Evolutionary conservation across 2,888 invertebrate species (phyloP), one percentile per base, ranked within the genome.

Genomic region (Drosophila niveifrons): DNA sequence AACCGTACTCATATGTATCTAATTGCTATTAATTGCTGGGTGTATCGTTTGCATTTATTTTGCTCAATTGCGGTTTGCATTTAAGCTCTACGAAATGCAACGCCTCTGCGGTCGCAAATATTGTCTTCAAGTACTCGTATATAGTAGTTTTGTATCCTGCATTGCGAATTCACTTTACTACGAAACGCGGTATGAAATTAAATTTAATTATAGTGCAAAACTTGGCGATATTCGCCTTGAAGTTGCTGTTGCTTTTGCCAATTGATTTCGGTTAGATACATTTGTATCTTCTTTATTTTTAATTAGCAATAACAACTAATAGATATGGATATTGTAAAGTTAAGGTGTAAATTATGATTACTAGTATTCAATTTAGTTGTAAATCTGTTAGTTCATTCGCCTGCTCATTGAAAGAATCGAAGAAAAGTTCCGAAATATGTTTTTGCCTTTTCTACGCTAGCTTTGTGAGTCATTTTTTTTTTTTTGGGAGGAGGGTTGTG

Each of bases 21-120:
- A 88, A 82, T 88, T 82, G 80, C 41, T 47, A 68, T 62, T 82
- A 82, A 82, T 82, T 82, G 81, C 62, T 47, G 66, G 66, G 50
- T 62, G 59, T 67, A 68, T 72, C 56, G 65, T 9, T 72, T 63
- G 69, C 79, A 65, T 55, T 74, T 61, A 43, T 48, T 62, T 46
- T 69, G 50, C 69, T 65, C 65, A 69, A 56, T 69, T 74, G 75
- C 75, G 75, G 78, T 78, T 77, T 50, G 28, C 13, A 48, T 65
- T 46, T 44, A 2, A 55, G 11, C 43, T 28, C 56, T 44, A 23
- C 28, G 34, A 67, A 59, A 53, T 50, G 52, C 18, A 41, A 67
- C 73, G 63, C 69, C 43, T 43, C 51, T 39, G 51, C 31, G 44
- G 48, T 46, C 13, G 36, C 17, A 57, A 31, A 31, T 31, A 46